Evolutionary conservation across 2,113 vertebrate species (phyloP), one percentile per base, ranked within the genome.

Genomic region (Elgaria multicarinata): DNA sequence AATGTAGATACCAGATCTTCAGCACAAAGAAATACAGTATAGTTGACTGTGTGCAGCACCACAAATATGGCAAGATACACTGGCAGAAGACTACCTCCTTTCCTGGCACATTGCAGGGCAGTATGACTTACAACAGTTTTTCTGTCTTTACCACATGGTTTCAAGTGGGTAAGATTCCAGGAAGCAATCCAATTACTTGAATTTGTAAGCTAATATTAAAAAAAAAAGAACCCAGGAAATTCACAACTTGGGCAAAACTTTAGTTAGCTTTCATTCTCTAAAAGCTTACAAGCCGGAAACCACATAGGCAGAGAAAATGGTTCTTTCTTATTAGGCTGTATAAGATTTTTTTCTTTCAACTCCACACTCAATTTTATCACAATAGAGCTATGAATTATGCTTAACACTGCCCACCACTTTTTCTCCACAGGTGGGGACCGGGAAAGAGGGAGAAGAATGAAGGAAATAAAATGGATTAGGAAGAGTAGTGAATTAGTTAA

Each of bases 11-110:
- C 31, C 5, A 31, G 31, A 71, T 80, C 44, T 80, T 69, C 24
- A 78, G 8, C 46, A 62, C 50, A 82, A 66, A 42, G 46, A 55
- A 58, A 71, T 81, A 88, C 2, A 3, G 58, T 42, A 46, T n/a
- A 28, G 53, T 1, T 33, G 50, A 44, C 42, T 39, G 71, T 39
- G 71, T 53, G 58, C 62, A 26, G 8, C 55, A 89, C 44, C 31
- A 58, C 24, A 77, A 22, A 75, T 39, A 76, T 64, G 42, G 81
- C 71, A 84, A 83, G 39, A 58, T 67, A 83, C 33, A 84, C n/a
- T 89, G 81, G 33, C 81, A 88, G 87, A 88, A 72, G 66, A 88
- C 87, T 88, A 46, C 53, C 42, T 66, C 67, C 33, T 76, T 77
- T 36, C 71, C 69, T 76, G 71, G 80, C 80, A 66, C 16, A 39